Percentiles rank a stretch among this genome's conserved stretches.
These are phyloP conservation scores for Dicyrtoma fusca DNA, from an alignment of 2,888 invertebrate genomes.

Conservation along the genomic window DNA sequence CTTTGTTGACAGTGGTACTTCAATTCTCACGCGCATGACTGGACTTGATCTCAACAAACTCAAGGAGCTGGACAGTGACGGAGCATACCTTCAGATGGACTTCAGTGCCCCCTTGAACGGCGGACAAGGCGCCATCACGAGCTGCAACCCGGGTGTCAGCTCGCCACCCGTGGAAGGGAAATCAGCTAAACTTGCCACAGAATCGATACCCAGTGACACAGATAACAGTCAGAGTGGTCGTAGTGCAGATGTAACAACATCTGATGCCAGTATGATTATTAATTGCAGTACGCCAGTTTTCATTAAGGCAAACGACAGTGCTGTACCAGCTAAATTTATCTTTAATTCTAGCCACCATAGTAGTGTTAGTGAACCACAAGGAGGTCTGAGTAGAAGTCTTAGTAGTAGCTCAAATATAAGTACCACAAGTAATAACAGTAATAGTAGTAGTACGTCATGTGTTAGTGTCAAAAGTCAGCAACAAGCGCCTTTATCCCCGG, in stretches of 20 bases:
- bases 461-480: constrained; percentile 43
- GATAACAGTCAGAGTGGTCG: no score
- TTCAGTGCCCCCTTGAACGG: constrained; percentile 33
- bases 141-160: not conserved
- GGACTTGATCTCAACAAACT: constrained; percentile 56
- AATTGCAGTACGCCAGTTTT: constrained; percentile 39
- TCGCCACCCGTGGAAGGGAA: not conserved
- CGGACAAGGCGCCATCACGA: not conserved
- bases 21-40: constrained; percentile 53
- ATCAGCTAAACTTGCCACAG: not conserved
- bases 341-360: constrained; percentile 20
- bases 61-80: constrained; percentile 53
- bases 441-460: constrained; percentile 51
- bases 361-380: constrained; percentile 16
- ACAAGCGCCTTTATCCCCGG: constrained; percentile 25
- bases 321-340: constrained; percentile 41
- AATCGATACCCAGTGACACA: no score
- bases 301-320: constrained; percentile 49
- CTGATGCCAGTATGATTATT: not conserved
- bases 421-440: constrained; percentile 51
- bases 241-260: no score
- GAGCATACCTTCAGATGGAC: constrained; percentile 55
- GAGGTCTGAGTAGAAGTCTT: constrained; percentile 46
- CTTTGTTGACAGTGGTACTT: constrained; percentile 37
- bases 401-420: constrained; percentile 53